These are phyloP conservation scores for Dromaius novaehollandiae DNA, from an alignment of 2,113 vertebrate genomes.

Conservation along the genomic window DNA sequence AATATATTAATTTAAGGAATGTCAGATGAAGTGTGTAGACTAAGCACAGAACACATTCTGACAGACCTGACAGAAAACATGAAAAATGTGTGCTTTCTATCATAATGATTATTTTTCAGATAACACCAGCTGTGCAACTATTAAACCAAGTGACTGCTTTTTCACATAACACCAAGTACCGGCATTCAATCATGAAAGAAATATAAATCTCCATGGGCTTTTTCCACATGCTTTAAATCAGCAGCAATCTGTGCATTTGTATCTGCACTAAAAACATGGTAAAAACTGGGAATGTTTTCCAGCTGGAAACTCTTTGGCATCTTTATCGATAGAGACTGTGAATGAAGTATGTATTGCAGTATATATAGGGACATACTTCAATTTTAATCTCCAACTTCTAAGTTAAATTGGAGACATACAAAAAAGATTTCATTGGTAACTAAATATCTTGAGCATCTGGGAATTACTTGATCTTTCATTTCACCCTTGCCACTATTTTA, in stretches of 20 bases:
- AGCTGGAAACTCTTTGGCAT: slow-evolving; percentile 47
- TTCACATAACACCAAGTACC: slow-evolving; percentile 66
- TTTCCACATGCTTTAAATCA: slow-evolving; percentile 79
- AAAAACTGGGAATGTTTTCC: slow-evolving; percentile 37
- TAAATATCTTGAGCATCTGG: not conserved
- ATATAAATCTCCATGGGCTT: slow-evolving; percentile 76
- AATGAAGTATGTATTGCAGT: not conserved
- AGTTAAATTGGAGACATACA: not conserved
- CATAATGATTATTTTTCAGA: slow-evolving; percentile 79
- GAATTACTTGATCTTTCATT: not conserved
- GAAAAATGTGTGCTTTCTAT: slow-evolving; percentile 72
- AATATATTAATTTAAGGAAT: slow-evolving; percentile 67
- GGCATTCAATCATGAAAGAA: slow-evolving; percentile 80
- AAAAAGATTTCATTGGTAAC: not conserved
- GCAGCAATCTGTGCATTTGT: slow-evolving; percentile 78
- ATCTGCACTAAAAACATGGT: slow-evolving; percentile 41
- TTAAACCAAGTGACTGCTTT: slow-evolving; percentile 71
- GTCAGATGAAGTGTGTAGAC: slow-evolving; percentile 59
- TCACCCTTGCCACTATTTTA: not conserved
- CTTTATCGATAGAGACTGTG: not conserved
- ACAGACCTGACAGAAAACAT: slow-evolving; percentile 75
- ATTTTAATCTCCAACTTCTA: slow-evolving; percentile 12
- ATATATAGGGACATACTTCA: not conserved
- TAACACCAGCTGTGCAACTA: slow-evolving; percentile 79
- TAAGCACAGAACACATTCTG: slow-evolving; percentile 70